phyloP scores from a whole-genome alignment of 2,888 invertebrate genomes.

The Cactoblastis cactorum region DNA sequence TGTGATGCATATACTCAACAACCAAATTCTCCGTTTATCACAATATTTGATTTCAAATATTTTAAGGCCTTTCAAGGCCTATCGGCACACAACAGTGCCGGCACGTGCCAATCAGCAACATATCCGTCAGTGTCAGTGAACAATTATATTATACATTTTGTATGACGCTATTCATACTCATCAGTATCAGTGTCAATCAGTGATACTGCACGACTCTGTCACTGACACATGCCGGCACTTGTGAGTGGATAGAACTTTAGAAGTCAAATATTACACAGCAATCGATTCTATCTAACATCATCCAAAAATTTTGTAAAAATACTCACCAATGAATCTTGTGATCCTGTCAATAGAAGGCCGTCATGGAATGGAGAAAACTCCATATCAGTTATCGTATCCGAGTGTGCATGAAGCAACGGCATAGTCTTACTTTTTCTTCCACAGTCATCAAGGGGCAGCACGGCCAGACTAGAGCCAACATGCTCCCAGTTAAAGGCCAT shows the following conservation, averaged over 20 bases:
- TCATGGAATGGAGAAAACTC: conserved; percentile 98
- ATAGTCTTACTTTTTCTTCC: conserved; percentile 93
- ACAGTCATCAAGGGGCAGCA: conserved; percentile 91
- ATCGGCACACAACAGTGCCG: too few species aligned
- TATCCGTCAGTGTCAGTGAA: too few species aligned
- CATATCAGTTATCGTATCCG: conserved; percentile 96
- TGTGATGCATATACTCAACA: not conserved
- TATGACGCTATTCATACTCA: too few species aligned
- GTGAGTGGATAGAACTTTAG: too few species aligned
- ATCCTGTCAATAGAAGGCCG: conserved; percentile 93
- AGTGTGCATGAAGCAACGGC: conserved; percentile 91
- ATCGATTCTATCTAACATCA: not conserved
- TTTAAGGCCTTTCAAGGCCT: too few species aligned
- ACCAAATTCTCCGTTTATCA: not conserved
- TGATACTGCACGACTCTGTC: too few species aligned
- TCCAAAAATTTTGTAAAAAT: not conserved
- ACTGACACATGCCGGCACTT: too few species aligned
- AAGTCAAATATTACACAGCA: not conserved
- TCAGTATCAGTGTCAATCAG: too few species aligned
- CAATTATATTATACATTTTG: too few species aligned
- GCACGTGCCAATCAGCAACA: too few species aligned
- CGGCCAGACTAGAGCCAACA: conserved; percentile 93
- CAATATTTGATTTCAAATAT: too few species aligned
- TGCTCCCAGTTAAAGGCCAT: conserved; percentile 98
- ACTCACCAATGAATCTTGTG: conserved; percentile 89